Evolutionary conservation across 2,888 invertebrate genomes (phyloP), one percentile per base, ranked within the genome.

Genomic region (Parnassius apollo): DNA sequence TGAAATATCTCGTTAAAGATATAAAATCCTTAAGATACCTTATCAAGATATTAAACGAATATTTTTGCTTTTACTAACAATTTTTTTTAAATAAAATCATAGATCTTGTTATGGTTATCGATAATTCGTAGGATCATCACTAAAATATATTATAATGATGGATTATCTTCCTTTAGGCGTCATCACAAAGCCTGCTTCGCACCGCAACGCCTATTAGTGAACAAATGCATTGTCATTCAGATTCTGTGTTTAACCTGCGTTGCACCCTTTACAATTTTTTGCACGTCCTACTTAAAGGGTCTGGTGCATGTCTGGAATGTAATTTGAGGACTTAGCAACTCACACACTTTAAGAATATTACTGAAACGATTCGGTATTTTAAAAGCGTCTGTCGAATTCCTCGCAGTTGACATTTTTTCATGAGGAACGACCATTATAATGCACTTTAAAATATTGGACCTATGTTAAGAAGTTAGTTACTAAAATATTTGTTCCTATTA

Each of bases 141-240:
- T 75, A 69, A 72, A 67, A 66, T 75, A 61, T 61, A 75, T 76
- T 74, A 78, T 76, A 77, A 80, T 82, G 86, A 85, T 78, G 81
- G 86, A 86, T 91, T 87, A 88, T 81, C 82, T 73, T 71, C 69
- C 70, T 77, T 72, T 76, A 80, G 76, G 74, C 68, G 68, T 69
- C 65, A 69, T 66, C 76, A 85, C 82, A 88, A 87, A 78, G 75
- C 71, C 67, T 70, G 73, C 78, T 85, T 86, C 82, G 83, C 88
- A 88, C 91, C 88, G 88, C 88, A 86, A 83, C 86, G 88, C 85
- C 82, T 87, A 84, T 89, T 90, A 89, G 81, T 67, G 78, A 71
- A 81, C 82, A 79, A 71, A 75, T 57, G 75, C 75, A 82, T 91
- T 91, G 88, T 91, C 76, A 90, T 90, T 87, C 60, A 83, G 81